Evolutionary conservation across 2,888 invertebrate genomes (phyloP).

Genomic region (Osmoderma eremita): DNA sequence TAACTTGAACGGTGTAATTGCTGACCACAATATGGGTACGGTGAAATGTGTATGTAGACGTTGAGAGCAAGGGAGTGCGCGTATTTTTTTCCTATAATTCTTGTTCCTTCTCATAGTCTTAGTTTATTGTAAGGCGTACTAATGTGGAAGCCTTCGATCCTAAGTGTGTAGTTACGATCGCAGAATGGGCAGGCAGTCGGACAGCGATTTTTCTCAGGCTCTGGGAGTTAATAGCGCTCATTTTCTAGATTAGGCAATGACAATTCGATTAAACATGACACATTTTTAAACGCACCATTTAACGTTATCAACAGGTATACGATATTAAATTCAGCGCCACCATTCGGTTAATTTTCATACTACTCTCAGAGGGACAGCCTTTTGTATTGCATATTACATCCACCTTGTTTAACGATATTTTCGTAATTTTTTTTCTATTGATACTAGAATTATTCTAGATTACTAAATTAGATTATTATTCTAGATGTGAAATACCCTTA

Average conservation of each 20-base stretch:
- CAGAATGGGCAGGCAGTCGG: background rate
- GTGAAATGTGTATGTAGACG: conserved; percentile 45
- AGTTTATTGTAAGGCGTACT: conserved; percentile 32
- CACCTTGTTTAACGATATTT: no score
- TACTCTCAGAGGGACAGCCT: no score
- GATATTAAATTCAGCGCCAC: no score
- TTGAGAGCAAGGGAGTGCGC: conserved; percentile 43
- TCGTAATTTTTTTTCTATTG: no score
- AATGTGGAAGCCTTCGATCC: conserved; percentile 13
- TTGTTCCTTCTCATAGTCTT: conserved; percentile 11
- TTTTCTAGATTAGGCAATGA: background rate
- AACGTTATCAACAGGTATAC: background rate
- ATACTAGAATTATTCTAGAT: no score
- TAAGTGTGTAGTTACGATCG: background rate
- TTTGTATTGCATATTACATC: no score
- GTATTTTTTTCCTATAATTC: conserved; percentile 32
- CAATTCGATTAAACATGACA: background rate
- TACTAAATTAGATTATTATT: no score
- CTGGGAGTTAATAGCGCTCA: background rate
- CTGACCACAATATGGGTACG: conserved; percentile 51
- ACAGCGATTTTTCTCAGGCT: background rate
- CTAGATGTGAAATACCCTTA: no score
- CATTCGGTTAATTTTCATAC: no score
- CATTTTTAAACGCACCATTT: background rate
- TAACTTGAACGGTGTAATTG: conserved; percentile 53